These are phyloP conservation scores for Thermophis baileyi DNA, from an alignment of 2,113 vertebrate species.

Conservation along the genomic window DNA sequence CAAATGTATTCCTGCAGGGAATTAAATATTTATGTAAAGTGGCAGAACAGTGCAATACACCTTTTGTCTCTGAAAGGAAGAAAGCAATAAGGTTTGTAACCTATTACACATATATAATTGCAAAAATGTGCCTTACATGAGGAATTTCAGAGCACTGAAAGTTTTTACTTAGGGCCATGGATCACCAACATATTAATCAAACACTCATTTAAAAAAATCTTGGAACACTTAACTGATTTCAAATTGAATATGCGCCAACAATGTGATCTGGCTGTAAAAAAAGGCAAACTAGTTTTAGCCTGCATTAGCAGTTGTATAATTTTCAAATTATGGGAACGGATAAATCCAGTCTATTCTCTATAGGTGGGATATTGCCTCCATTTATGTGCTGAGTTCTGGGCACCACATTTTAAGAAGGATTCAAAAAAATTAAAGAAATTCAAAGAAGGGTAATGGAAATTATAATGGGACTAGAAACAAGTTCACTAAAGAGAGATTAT, in stretches of 20 bases:
- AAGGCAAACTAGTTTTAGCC: not conserved
- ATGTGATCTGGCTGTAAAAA: not conserved
- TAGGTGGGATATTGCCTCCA: not conserved
- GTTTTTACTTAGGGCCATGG: not conserved
- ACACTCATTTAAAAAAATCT: not conserved
- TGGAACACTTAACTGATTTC: not conserved
- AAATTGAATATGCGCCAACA: not conserved
- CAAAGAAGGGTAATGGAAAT: not conserved
- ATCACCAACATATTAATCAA: not conserved
- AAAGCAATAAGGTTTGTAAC: not conserved
- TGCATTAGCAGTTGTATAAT: not conserved
- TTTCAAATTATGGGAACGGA: not conserved
- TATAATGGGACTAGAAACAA: not conserved
- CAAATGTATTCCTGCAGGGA: not conserved
- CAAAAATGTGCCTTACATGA: not conserved
- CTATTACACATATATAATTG: not conserved
- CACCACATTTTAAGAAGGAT: not conserved
- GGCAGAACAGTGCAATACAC: not conserved
- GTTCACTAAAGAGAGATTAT: not conserved
- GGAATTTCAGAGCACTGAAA: not conserved
- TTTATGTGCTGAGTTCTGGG: not conserved
- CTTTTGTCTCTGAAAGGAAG: not conserved
- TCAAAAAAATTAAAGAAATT: not conserved
- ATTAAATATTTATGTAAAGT: not conserved
- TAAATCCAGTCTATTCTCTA: not conserved